Conservation (phyloP, 2,888 invertebrate genomes). For the Chrysolina haemoptera region DNA sequence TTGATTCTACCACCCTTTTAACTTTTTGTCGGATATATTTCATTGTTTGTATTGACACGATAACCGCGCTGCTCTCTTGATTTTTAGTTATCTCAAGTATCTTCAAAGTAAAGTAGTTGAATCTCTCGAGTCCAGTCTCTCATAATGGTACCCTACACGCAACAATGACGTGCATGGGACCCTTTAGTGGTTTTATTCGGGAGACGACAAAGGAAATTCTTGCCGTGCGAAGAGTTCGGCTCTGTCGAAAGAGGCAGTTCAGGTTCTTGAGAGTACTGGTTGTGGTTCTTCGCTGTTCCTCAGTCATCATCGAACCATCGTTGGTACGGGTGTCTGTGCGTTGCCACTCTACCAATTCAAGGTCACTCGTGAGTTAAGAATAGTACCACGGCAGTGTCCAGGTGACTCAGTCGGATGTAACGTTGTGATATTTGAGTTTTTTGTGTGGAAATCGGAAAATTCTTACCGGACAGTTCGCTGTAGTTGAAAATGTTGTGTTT, state of each 20-base stretch:
- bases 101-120: neutral
- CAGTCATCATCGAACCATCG: conserved; percentile 49
- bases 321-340: conserved; percentile 44
- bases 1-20: neutral
- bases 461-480: neutral
- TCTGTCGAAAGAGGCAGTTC: conserved; percentile 48
- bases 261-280: conserved; percentile 48
- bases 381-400: conserved; percentile 43
- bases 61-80: neutral
- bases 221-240: conserved; percentile 42
- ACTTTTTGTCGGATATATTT: neutral
- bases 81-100: neutral
- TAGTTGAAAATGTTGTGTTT: conserved; percentile 13
- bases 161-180: conserved; percentile 2
- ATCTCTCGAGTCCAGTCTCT: neutral
- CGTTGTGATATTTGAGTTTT: conserved; percentile 47
- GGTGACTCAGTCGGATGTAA: conserved; percentile 42
- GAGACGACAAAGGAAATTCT: conserved; percentile 44
- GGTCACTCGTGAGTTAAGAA: conserved; percentile 48
- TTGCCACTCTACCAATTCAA: conserved; percentile 44
- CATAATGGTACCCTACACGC: conserved; percentile 1
- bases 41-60: neutral
- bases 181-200: conserved; percentile 15
- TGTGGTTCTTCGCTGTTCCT: conserved; percentile 43
- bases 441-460: conserved; percentile 35